Evolutionary conservation across 1,140 invertebrate species (phyloP), one percentile per base, ranked within the genome.

Genomic region (Drosophila nigromelanica): DNA sequence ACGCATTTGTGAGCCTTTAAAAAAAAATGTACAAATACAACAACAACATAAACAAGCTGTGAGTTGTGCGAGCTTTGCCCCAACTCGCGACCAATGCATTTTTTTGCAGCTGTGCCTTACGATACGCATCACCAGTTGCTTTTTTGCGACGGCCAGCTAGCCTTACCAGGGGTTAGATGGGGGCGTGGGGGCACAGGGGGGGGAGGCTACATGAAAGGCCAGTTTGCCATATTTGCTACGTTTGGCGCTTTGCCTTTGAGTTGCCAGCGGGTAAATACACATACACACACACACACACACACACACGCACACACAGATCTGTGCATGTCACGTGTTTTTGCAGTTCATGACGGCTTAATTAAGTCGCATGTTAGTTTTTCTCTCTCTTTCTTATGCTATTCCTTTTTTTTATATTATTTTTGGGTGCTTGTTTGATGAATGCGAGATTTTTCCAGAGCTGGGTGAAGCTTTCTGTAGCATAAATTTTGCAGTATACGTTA

Each of bases 291-390:
- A 55, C 14, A 35, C 21, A 21, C 27, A 18, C 30, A 48, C 47
- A 55, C 12, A 35, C 21, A 21, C 11, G 15, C 18, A 37, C 18
- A 62, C 12, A 55, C 35, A 40, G 14, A 52, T 45, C 30, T 67
- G 63, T 75, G 48, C 66, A 76, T 76, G 76, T 78, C 76, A 78
- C 73, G 59, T 78, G 76, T 52, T 76, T 68, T 73, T 78, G 68
- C 76, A 78, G 76, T 78, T 78, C 73, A 76, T 78, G 76, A 78
- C 73, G 76, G 76, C 76, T 76, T 78, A 78, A 78, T 78, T 78
- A 78, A 78, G 62, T 78, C 59, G 73, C 54, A 50, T 73, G 59
- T 73, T 78, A 73, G 73, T 73, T 72, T 72, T 67, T 58, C 54
- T 48, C 51, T 45, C 52, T 58, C 6, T 21, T 52, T 18, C 18